These are phyloP conservation scores for Exocentrus adspersus DNA, from an alignment of 2,888 invertebrate genomes.

Conservation along the genomic window DNA sequence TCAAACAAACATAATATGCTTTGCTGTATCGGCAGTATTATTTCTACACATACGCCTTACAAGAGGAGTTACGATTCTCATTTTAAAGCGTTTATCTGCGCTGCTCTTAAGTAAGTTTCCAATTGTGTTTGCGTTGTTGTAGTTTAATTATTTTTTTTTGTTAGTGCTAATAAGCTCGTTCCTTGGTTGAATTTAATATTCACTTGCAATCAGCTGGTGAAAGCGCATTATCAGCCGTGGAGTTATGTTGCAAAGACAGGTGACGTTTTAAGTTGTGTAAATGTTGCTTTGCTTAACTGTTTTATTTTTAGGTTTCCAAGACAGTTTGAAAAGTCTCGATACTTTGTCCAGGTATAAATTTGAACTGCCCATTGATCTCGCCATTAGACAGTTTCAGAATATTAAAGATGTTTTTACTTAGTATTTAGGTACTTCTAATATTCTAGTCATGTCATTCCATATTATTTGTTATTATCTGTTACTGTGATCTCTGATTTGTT, in stretches of 20 bases:
- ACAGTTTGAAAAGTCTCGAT: slow-evolving; percentile 91
- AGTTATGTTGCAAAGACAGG: slow-evolving; percentile 96
- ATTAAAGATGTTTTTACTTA: slow-evolving; percentile 95
- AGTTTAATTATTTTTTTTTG: not conserved
- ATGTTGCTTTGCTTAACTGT: no score
- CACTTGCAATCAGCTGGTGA: slow-evolving; percentile 82
- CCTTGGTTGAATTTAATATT: slow-evolving; percentile 95
- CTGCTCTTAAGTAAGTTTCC: slow-evolving; percentile 90
- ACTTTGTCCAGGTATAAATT: slow-evolving; percentile 86
- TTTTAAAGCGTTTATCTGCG: slow-evolving; percentile 97
- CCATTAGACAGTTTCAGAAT: slow-evolving; percentile 95
- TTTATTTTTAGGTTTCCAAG: slow-evolving; percentile 84
- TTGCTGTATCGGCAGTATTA: slow-evolving; percentile 91
- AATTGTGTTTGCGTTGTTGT: slow-evolving; percentile 9
- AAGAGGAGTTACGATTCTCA: slow-evolving; percentile 96
- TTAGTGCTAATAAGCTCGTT: slow-evolving; percentile 88
- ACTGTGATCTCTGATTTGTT: slow-evolving; percentile 28
- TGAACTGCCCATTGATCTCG: slow-evolving; percentile 94
- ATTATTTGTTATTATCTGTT: slow-evolving; percentile 24
- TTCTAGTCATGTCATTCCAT: slow-evolving; percentile 35
- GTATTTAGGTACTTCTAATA: slow-evolving; percentile 40
- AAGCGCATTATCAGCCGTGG: slow-evolving; percentile 86
- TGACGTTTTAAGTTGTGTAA: no score
- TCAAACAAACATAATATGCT: slow-evolving; percentile 90
- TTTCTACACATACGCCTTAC: slow-evolving; percentile 89